Percentiles rank a stretch among this genome's conserved stretches.
Conservation (phyloP, 2,797 vertebrate genomes). For the Coracias cyanogaster region DNA sequence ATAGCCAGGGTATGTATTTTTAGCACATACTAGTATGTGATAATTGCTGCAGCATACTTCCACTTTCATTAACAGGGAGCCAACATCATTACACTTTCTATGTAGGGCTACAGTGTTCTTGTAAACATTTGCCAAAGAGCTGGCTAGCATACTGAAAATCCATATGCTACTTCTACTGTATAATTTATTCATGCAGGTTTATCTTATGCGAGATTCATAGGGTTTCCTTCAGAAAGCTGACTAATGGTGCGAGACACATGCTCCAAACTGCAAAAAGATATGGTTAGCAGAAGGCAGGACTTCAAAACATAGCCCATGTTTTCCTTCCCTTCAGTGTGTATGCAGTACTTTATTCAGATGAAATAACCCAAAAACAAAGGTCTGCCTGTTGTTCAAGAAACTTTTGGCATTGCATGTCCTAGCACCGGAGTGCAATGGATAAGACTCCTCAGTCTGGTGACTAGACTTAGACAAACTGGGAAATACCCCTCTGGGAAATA, state of each 20-base stretch:
- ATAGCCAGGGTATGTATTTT: background rate
- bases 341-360: background rate
- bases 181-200: constrained; percentile 32
- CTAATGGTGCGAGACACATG: background rate
- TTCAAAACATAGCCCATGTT: background rate
- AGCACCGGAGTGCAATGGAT: fast-evolving
- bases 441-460: background rate
- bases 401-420: background rate
- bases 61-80: background rate
- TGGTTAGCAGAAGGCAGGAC: background rate
- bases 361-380: background rate
- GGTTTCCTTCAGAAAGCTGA: constrained; percentile 28
- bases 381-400: background rate
- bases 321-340: background rate
- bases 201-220: background rate
- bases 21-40: background rate
- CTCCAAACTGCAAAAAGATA: background rate
- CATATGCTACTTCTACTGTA: constrained; percentile 3
- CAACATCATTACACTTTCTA: background rate
- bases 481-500: background rate
- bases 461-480: background rate
- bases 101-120: background rate
- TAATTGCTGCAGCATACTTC: background rate
- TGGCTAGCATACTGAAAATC: constrained; percentile 8
- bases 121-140: background rate